A percentile compares a stretch with the other conserved stretches of the same genome.
Conservation (phyloP, 1,140 invertebrate genomes). For the Bombus turneri region DNA sequence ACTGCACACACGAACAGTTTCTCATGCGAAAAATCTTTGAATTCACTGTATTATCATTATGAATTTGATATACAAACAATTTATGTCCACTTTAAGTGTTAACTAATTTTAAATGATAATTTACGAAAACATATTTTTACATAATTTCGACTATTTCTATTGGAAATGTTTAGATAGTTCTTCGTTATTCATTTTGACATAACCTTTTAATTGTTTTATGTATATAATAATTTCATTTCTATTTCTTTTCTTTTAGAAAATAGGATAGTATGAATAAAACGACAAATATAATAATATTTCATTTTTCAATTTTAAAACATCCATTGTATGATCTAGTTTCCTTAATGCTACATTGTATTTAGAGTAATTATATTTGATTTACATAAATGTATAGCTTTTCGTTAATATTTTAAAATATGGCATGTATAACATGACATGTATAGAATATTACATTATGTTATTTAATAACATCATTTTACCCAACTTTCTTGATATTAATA, state of each 20-base stretch:
- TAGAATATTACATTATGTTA: not conserved
- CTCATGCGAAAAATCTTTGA: constrained; percentile 60
- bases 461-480: not conserved
- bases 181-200: constrained; percentile 43
- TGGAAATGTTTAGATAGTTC: not conserved
- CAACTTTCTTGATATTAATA: not conserved
- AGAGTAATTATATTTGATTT: not conserved
- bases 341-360: constrained; percentile 2
- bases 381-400: not conserved
- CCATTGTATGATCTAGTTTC: not conserved
- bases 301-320: not conserved
- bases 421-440: not conserved
- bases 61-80: constrained; percentile 32
- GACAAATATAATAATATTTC: not conserved
- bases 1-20: constrained; percentile 57
- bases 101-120: constrained; percentile 33
- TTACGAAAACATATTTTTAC: not conserved
- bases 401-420: constrained; percentile 3
- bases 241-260: not conserved
- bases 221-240: constrained; percentile 8
- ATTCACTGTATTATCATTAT: constrained; percentile 29
- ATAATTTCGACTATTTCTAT: constrained; percentile 8
- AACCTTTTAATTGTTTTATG: constrained; percentile 41
- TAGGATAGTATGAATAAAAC: not conserved
- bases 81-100: constrained; percentile 11